A percentile compares a stretch with the other conserved stretches of the same genome.
These are phyloP conservation scores for Neuroterus valhalla DNA, from an alignment of 1,140 invertebrate species.

Conservation along the genomic window DNA sequence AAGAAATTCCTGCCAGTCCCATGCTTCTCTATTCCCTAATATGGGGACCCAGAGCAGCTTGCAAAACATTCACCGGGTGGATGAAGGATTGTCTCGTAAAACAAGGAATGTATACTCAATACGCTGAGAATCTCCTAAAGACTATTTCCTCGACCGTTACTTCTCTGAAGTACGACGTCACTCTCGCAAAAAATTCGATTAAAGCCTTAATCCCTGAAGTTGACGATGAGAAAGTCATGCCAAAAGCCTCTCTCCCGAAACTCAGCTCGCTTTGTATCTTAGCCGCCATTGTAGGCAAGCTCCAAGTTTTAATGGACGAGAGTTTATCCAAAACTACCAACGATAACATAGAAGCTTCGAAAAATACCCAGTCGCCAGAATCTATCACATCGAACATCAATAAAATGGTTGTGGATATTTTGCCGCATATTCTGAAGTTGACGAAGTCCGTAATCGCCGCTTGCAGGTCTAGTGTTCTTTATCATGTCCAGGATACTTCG, in stretches of 20 bases:
- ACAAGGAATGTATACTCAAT: conserved; percentile 90
- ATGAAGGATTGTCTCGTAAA: conserved; percentile 90
- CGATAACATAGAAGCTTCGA: conserved; percentile 65
- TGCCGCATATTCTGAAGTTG: conserved; percentile 55
- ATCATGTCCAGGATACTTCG: conserved; percentile 75
- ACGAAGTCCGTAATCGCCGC: conserved; percentile 78
- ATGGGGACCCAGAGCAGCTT: conserved; percentile 82
- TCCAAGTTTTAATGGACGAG: conserved; percentile 81
- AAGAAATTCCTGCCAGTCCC: conserved; percentile 76
- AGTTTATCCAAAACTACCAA: conserved; percentile 61
- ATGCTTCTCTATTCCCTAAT: conserved; percentile 83
- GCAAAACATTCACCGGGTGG: conserved; percentile 82
- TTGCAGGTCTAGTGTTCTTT: conserved; percentile 75
- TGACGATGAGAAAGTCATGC: conserved; percentile 70
- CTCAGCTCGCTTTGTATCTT: conserved; percentile 81
- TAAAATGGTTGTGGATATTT: conserved; percentile 12
- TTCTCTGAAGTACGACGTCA: conserved; percentile 82
- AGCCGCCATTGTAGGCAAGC: conserved; percentile 81
- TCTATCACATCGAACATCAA: conserved; percentile 17
- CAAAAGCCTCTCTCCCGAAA: conserved; percentile 77
- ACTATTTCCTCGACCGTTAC: conserved; percentile 81
- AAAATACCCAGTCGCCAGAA: conserved; percentile 42
- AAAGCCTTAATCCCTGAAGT: conserved; percentile 78
- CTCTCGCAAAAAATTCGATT: conserved; percentile 82
- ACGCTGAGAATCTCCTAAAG: conserved; percentile 86